Evolutionary conservation across 2,113 vertebrate genomes (phyloP), one percentile per base, ranked within the genome.

Genomic region (Embiotoca jacksoni): DNA sequence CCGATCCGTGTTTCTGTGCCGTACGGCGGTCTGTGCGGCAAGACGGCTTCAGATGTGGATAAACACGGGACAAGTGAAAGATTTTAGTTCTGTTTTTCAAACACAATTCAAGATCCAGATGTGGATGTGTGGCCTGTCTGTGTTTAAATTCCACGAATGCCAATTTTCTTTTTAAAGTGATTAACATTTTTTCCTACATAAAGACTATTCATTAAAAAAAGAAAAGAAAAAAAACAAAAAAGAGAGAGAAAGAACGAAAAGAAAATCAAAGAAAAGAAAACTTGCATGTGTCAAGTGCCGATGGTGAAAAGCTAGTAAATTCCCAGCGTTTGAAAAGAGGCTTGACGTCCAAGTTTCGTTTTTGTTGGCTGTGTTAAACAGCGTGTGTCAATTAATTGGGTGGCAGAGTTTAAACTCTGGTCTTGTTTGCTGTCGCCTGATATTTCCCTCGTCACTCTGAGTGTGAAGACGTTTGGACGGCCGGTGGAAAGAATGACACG

Each of bases 401-500:
- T 75, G 88, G 65, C 62, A 73, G 69, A 67, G 68, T 82, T 87
- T 79, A 75, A 88, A 69, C 61, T 66, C 46, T 68, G 56, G 66
- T 63, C 80, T 82, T 49, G 56, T 81, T 82, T 49, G 56, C 72
- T 36, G 67, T 76, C 35, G 67, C 67, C 61, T 71, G 69, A 77
- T 67, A n/a, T 79, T 85, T 75, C 50, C 16, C 74, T 55, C 41
- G 35, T 77, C 59, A n/a, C 54, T 36, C 15, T 7, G 47, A 63
- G 62, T 35, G 36, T 33, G 41, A 66, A 80, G 70, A 47, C 54
- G 57, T 64, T 44, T 53, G 33, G 63, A 69, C 31, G 46, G 64
- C 2, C 13, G 32, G 58, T 67, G 85, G 84, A 90, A 87, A 88
- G 44, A 62, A 61, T 88, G 81, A 88, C 71, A 67, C 36, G 23